Evolutionary conservation across 2,113 vertebrate species (phyloP), one percentile per base, ranked within the genome.

Genomic region (Ammodytes dubius): DNA sequence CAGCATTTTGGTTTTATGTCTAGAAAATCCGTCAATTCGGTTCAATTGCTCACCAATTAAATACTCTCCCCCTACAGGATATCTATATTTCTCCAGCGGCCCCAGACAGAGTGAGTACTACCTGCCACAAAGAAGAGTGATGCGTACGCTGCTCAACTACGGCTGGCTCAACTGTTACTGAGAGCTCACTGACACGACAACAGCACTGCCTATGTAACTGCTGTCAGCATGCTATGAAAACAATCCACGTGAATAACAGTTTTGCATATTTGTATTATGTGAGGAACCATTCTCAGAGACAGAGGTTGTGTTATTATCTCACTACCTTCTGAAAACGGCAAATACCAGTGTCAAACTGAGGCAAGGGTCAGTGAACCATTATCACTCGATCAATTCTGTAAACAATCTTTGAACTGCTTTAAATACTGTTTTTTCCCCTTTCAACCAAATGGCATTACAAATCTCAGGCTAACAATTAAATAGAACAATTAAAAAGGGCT

Each of bases 31-130:
- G 27, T 27, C 27, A 46, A 35, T 67, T 19, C 19, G 40, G 9
- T 13, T 8, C 7, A 58, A 37, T 60, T 58, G 7, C 3, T 50
- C 61, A 56, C 70, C n/a, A 72, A 70, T 1, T 17, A 1, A 27
- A 52, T 70, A 2, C 57, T 77, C 15, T 27, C 37, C 82, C 27
- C 14, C 79, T 67, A 71, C 76, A 95, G 95, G 92, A 60, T 94
- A 91, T 72, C 71, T 95, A 5, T 96, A 95, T 72, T 95, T 96
- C 86, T 95, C 94, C 12, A 60, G 85, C 35, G 94, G 95, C 11
- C 42, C 95, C 15, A 86, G 73, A 64, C 95, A 95, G 88, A 90
- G n/a, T 13, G 94, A 95, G 77, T 95, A 95, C 82, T 42, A 79
- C 40, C 82, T 89, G 54, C 47, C 27, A 0, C 67, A 46, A 6